These are phyloP conservation scores for Myrmophylax atrothorax DNA, from an alignment of 2,113 vertebrate genomes.

Conservation along the genomic window DNA sequence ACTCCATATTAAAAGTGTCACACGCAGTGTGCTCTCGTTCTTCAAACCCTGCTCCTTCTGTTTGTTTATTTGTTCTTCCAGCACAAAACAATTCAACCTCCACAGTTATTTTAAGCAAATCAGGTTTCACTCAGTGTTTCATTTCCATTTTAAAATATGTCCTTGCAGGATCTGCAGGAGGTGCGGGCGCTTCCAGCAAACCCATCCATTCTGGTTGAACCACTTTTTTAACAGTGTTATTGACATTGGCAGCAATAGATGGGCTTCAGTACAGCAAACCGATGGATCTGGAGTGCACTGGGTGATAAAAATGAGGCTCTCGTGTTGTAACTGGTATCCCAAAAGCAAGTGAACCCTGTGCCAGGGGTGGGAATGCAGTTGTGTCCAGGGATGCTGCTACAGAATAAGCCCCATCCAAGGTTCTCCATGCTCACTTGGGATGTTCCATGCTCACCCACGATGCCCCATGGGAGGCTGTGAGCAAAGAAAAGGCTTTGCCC, in stretches of 20 bases:
- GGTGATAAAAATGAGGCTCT: neutral
- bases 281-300: neutral
- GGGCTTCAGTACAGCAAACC: neutral
- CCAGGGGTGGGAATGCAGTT: neutral
- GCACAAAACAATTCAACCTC: conserved; percentile 39
- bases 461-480: accelerated
- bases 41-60: conserved; percentile 32
- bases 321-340: accelerated
- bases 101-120: conserved; percentile 54
- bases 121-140: conserved; percentile 5
- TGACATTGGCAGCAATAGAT: neutral
- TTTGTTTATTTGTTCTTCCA: conserved; percentile 29
- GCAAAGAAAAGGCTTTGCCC: accelerated
- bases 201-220: neutral
- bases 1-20: conserved; percentile 30
- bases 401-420: neutral
- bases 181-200: neutral
- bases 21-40: neutral
- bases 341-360: accelerated
- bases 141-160: conserved; percentile 51
- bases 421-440: neutral
- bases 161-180: conserved; percentile 12
- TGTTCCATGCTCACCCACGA: neutral
- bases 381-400: neutral
- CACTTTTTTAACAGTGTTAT: neutral